A percentile compares a stretch with the other conserved stretches of the same genome.
Evolutionary conservation across 2,113 vertebrate genomes (phyloP).

Genomic region (Apteryx owenii): DNA sequence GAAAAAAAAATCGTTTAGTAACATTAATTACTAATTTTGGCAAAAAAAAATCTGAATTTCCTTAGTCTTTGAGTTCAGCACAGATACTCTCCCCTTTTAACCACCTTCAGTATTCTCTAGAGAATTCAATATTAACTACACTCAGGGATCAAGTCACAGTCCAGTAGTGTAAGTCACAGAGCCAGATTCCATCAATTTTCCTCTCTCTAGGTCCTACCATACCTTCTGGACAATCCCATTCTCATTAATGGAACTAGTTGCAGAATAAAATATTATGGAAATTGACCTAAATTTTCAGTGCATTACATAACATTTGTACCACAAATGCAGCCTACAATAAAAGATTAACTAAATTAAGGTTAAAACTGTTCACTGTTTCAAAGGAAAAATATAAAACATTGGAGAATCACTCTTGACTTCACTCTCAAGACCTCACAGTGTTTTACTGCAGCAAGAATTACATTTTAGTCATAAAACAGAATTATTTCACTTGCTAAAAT

Average conservation of each 20-base stretch:
- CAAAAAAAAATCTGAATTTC: neutral
- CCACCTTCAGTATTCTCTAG: neutral
- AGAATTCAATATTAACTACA: slow-evolving; percentile 5
- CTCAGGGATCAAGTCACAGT: slow-evolving; percentile 48
- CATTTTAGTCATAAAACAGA: slow-evolving; percentile 19
- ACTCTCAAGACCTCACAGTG: neutral
- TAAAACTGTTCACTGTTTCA: slow-evolving; percentile 4
- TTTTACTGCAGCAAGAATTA: slow-evolving; percentile 28
- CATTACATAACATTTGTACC: slow-evolving; percentile 32
- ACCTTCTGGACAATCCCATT: neutral
- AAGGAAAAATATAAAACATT: slow-evolving; percentile 19
- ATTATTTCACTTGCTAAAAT: slow-evolving; percentile 45
- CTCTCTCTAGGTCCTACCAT: neutral
- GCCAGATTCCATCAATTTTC: neutral
- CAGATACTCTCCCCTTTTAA: slow-evolving; percentile 1
- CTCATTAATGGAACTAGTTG: neutral
- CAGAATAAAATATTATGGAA: neutral
- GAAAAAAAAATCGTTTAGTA: slow-evolving; percentile 37
- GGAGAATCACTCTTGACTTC: neutral
- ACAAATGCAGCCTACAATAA: slow-evolving; percentile 43
- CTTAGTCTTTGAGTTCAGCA: slow-evolving; percentile 8
- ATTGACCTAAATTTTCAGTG: slow-evolving; percentile 7
- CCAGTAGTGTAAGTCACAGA: slow-evolving; percentile 6
- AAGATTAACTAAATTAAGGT: slow-evolving; percentile 29
- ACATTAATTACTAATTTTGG: slow-evolving; percentile 54